phyloP scores from a whole-genome alignment of 2,888 invertebrate species.

The Linnaemya tessellans region DNA sequence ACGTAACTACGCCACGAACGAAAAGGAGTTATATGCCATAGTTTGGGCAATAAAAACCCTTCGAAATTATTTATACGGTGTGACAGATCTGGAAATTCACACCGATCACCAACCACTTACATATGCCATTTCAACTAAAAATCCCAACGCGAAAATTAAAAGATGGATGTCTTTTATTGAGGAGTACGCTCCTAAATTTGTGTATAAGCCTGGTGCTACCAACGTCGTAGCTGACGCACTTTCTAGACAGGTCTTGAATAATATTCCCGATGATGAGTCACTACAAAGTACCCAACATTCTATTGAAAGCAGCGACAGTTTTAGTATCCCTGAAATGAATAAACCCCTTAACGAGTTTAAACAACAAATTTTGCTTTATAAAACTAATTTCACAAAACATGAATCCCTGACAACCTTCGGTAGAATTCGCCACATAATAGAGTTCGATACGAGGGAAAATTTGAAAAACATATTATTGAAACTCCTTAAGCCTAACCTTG shows the following conservation, averaged over 20 bases:
- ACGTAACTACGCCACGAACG: not conserved
- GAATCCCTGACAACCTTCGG: not conserved
- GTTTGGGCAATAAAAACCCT: no score
- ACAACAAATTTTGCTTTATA: slow-evolving; percentile 43
- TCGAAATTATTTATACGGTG: slow-evolving; percentile 13
- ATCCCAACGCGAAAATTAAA: slow-evolving; percentile 23
- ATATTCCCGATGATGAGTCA: slow-evolving; percentile 39
- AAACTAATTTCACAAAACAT: slow-evolving; percentile 25
- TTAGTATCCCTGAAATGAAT: slow-evolving; percentile 19
- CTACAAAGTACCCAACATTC: slow-evolving; percentile 34
- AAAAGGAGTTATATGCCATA: no score
- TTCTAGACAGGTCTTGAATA: slow-evolving; percentile 36
- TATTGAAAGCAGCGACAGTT: slow-evolving; percentile 25
- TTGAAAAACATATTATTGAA: slow-evolving; percentile 58
- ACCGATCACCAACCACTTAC: slow-evolving; percentile 14
- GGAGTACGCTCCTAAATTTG: not conserved
- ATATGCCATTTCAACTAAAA: slow-evolving; percentile 14
- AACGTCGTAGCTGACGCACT: slow-evolving; percentile 24
- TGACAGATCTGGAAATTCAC: slow-evolving; percentile 13
- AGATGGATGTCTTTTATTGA: slow-evolving; percentile 14
- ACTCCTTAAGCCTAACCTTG: slow-evolving; percentile 50
- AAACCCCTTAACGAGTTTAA: slow-evolving; percentile 43
- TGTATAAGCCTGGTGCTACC: slow-evolving; percentile 13
- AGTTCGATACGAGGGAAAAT: slow-evolving; percentile 57
- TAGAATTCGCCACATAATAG: slow-evolving; percentile 38